Base-by-base conservation (phyloP, 1,140 invertebrate genomes). In the Sarcophaga peregrina region DNA sequence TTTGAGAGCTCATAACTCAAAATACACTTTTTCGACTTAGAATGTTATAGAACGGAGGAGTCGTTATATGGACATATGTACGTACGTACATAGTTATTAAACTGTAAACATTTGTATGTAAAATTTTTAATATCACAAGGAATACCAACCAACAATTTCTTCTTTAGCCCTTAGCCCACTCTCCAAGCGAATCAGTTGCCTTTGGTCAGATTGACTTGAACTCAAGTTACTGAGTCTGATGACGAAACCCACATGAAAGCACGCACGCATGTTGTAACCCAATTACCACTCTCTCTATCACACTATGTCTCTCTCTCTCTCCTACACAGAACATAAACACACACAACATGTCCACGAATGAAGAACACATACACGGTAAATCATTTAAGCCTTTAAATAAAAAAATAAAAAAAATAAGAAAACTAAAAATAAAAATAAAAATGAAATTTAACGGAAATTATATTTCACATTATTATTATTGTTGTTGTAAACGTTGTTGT, bases 141-240 rank as follows among this genome's bases (percentile, higher is more conserved):
- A 37, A 1, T 37, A 37, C 25, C 25, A 37, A 37, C 1, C 25
- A 37, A 37, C 1, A 2, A 37, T 37, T n/a, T 9, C n/a, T 25
- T 68, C 62, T 20, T 25, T 52, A 78, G 75, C 47, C 75, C 20
- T 78, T 78, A 20, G 75, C 75, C 48, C 75, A 78, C 50, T 78
- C 75, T 10, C 47, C 75, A 5, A 78, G 75, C 25, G 75, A 78
- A 13, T 78, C 75, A 20, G 8, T 78, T 20, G 47, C 75, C 7
- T 78, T 78, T 78, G 75, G 75, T 50, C 75, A 78, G 7, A 52
- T 78, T 9, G 75, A 78, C 25, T 78, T 78, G 13, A 78, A 48
- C 13, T 52, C 75, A 3, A 78, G 47, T 13, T 78, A 78, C 50
- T 78, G 20, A 52, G 47, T 48, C 47, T 50, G 46, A 46, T 48